Base-by-base conservation (phyloP, 2,113 vertebrate species). In the Naja naja region DNA sequence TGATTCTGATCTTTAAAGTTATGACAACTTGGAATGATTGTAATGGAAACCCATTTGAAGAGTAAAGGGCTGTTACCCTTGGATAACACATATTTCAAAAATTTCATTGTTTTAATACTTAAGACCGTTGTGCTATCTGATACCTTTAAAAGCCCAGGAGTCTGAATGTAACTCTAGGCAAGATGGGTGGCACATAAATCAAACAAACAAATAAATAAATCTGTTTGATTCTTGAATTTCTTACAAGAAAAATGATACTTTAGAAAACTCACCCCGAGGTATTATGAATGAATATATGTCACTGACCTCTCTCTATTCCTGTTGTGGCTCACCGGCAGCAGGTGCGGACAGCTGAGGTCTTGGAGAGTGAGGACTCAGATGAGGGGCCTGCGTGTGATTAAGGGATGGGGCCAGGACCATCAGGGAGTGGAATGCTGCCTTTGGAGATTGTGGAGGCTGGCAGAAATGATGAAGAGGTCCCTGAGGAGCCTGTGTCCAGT, bases 281-380 rank as follows among this genome's bases (percentile, higher is more conserved):
- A 89, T 95, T 20, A 93, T 90, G 14, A 92, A 91, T 91, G 64
- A 52, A 86, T 5, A 34, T 30, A 11, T 49, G 20, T 87, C 25
- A 27, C 2, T 58, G 52, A 95, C 3, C 47, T 95, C 54, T 20
- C 20, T 34, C 23, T 85, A 94, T 95, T 86, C 12, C 30, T 96
- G 47, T 49, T 49, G 47, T 49, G 47, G 47, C 9, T 49, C 8
- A 0, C 47, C 47, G 0, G 47, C 47, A 49, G 47, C 47, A 49
- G 47, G 47, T 49, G 47, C 0, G 1, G 47, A 49, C 1, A 8
- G 47, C 47, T 49, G 47, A 49, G 47, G 47, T 10, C 47, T 49
- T 10, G 8, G 1, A 49, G 8, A 49, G 47, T 1, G 47, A 49
- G 47, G 8, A 9, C 47, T 49, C 47, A 49, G 8, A 49, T 49